Evolutionary conservation across 1,140 invertebrate genomes (phyloP).

Genomic region (Argopecten irradians): DNA sequence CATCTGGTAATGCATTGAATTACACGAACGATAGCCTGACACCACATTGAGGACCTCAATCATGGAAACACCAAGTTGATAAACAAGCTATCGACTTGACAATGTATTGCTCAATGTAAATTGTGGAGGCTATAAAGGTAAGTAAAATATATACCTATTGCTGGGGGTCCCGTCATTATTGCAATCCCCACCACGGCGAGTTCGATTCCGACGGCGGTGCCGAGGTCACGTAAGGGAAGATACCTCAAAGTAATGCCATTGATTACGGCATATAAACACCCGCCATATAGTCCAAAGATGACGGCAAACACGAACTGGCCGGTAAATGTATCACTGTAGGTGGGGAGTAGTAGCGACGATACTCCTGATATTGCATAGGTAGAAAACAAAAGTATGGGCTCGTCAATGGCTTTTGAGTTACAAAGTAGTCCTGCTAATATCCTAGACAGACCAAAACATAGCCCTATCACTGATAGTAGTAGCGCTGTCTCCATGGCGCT

Average conservation of each 20-base stretch:
- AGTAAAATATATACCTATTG: background rate
- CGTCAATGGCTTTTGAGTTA: background rate
- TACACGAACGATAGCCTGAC: no score
- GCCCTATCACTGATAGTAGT: background rate
- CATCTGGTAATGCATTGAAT: no score
- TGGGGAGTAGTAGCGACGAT: background rate
- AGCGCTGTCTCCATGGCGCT: background rate
- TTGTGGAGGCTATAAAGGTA: no score
- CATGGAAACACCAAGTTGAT: no score
- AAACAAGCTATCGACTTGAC: no score
- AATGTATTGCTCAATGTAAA: no score
- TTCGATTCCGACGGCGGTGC: background rate
- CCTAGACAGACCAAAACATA: background rate
- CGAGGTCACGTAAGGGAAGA: background rate
- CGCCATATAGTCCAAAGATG: background rate
- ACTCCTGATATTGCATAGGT: background rate
- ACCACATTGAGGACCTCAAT: no score
- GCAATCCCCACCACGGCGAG: background rate
- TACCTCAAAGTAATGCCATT: background rate
- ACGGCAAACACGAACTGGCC: background rate
- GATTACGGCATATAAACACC: background rate
- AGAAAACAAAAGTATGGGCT: background rate
- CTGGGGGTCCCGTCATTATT: background rate
- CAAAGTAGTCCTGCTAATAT: background rate
- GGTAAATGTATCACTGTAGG: background rate